Evolutionary conservation across 2,797 vertebrate species (phyloP).

Genomic region (Rallus crepitans): DNA sequence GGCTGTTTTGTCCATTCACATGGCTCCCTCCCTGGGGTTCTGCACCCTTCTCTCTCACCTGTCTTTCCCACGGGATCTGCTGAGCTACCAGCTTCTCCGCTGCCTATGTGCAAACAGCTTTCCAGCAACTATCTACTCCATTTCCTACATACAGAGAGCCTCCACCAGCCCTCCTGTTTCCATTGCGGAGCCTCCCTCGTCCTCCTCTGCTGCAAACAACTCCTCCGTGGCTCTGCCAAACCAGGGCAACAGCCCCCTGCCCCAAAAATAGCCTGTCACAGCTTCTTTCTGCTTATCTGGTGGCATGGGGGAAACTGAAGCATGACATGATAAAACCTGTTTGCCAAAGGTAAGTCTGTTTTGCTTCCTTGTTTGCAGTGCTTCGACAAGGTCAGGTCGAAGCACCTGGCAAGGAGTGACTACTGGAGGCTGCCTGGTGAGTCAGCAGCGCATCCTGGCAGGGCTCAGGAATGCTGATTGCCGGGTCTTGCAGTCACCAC

Average conservation of each 20-base stretch:
- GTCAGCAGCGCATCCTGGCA: conserved; percentile 40
- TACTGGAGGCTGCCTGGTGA: conserved; percentile 38
- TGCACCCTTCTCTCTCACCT: background rate
- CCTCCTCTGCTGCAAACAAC: background rate
- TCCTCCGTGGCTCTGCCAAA: fast-evolving
- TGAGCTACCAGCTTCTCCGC: background rate
- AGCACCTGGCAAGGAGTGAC: conserved; percentile 43
- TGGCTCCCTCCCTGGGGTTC: background rate
- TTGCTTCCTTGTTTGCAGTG: conserved; percentile 44
- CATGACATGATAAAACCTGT: background rate
- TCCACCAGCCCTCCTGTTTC: background rate
- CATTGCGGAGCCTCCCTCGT: background rate
- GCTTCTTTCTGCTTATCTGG: background rate
- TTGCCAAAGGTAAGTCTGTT: conserved; percentile 45
- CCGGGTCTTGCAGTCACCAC: background rate
- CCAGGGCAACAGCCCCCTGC: background rate
- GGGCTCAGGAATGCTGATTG: conserved; percentile 46
- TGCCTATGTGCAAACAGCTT: background rate
- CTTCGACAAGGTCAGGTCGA: conserved; percentile 54
- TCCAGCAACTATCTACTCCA: background rate
- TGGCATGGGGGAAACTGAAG: background rate
- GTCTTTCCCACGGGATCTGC: background rate
- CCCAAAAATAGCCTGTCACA: background rate
- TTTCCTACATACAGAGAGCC: background rate
- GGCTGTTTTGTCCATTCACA: background rate